A percentile compares a stretch with the other conserved stretches of the same genome.
Conservation (phyloP, 2,113 vertebrate species). For the Kryptolebias marmoratus region DNA sequence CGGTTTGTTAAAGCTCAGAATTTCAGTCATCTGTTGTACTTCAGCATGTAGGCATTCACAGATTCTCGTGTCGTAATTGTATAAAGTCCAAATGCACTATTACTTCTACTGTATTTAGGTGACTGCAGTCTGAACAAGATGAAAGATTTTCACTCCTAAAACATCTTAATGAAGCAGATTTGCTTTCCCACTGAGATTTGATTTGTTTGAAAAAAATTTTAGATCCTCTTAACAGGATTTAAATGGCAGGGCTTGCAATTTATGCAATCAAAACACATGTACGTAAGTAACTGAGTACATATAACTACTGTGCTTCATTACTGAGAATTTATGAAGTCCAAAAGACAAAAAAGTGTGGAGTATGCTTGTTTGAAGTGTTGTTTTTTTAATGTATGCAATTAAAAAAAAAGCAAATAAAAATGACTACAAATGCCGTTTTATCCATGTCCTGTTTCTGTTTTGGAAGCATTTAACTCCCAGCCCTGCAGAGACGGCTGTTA, state of each 20-base stretch:
- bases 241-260: not conserved
- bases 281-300: not conserved
- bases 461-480: not conserved
- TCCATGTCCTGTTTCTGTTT: not conserved
- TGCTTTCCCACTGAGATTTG: not conserved
- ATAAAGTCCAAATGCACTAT: not conserved
- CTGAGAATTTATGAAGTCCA: not conserved
- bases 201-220: not conserved
- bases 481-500: conserved; percentile 5
- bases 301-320: not conserved
- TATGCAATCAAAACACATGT: not conserved
- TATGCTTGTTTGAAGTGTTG: not conserved
- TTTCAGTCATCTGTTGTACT: not conserved
- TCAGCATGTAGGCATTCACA: not conserved
- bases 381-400: not conserved
- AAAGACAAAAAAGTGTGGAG: not conserved
- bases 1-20: not conserved
- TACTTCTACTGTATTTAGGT: not conserved
- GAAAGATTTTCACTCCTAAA: too few relatives aligned
- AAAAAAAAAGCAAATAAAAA: conserved; percentile 8
- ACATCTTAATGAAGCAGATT: not conserved
- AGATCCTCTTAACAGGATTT: not conserved
- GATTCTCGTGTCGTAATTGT: not conserved
- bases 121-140: too few relatives aligned
- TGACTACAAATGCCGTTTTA: not conserved